A percentile compares a stretch with the other conserved stretches of the same genome.
These are phyloP conservation scores for Drosophila oshimai DNA, from an alignment of 1,140 invertebrate genomes.

Conservation along the genomic window DNA sequence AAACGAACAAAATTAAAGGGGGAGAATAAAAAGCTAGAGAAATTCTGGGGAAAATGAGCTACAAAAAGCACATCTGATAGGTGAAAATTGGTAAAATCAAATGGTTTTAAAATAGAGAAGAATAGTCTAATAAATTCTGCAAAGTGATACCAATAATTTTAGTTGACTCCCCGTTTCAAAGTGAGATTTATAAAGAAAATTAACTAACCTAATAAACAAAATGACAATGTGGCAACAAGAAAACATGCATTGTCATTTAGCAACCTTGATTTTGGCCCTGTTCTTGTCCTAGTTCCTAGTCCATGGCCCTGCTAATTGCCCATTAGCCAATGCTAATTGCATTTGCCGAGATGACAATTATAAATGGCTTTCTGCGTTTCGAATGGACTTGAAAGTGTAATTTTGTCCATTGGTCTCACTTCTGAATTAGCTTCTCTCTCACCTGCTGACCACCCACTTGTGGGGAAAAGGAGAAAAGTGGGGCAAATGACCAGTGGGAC, in stretches of 20 bases:
- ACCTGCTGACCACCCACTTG: background rate
- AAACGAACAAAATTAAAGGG: background rate
- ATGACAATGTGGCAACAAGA: background rate
- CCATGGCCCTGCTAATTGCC: slow-evolving; percentile 45
- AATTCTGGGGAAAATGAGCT: background rate
- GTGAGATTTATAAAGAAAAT: background rate
- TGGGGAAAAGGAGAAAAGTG: background rate
- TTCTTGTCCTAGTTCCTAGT: background rate
- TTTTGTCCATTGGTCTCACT: slow-evolving; percentile 18
- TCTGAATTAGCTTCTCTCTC: background rate
- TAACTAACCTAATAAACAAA: background rate
- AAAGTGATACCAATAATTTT: too few relatives aligned
- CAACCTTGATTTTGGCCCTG: background rate
- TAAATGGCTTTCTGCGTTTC: slow-evolving; percentile 62
- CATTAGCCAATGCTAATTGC: slow-evolving; percentile 75
- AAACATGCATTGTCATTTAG: slow-evolving; percentile 17
- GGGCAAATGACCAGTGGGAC: background rate
- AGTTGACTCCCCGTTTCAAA: background rate
- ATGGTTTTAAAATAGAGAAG: background rate
- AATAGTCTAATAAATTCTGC: too few relatives aligned
- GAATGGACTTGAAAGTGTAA: slow-evolving; percentile 47
- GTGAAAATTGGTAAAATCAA: background rate
- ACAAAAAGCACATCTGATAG: background rate
- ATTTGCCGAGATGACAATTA: slow-evolving; percentile 73
- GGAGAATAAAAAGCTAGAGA: background rate